Base-by-base conservation (phyloP, 2,888 invertebrate genomes). In the Lissocephala sabroskyi region DNA sequence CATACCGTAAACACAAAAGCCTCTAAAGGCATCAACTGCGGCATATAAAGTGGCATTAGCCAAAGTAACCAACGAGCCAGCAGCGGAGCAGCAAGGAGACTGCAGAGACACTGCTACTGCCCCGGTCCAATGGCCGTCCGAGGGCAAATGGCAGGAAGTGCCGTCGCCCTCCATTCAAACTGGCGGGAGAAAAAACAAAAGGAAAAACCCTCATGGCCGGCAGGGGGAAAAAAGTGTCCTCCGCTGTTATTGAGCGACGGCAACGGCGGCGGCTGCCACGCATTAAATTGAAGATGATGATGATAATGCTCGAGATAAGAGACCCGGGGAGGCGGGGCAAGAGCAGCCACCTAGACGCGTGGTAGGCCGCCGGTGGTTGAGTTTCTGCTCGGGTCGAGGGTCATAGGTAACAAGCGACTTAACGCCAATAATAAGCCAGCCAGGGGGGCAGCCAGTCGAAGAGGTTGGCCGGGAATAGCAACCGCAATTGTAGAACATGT, bases 1-100 rank as follows among this genome's bases (percentile, higher is more conserved):
- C 65, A 75, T 73, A 65, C 67, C 76, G 78, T 73, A 71, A 78
- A 74, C 73, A 75, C 59, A 70, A 70, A 74, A 76, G 70, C 70
- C 70, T 76, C 70, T 76, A 70, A 78, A 77, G 75, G 68, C 80
- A 79, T 75, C 75, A 76, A 80, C 62, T 79, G 79, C 65, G 80
- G 78, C 80, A 80, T 68, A 80, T 80, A 79, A 79, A 79, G 75
- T 74, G 67, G 66, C 66, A 79, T 79, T 79, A 79, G 65, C 64
- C 67, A 52, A 60, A 67, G 67, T 63, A 62, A 18, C 17, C n/a
- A 36, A 37, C 23, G 23, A 23, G 23, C 7, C 3, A 23, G 7
- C 3, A 23, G 10, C 4, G n/a, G 3, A 30, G 30, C 30, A 30
- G 11, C 10, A 37, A 19, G 3, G 5, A 36, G 7, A 10, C 17